Percentiles rank a stretch among this genome's conserved stretches.
Evolutionary conservation across 2,113 vertebrate genomes (phyloP).

Genomic region (Neopipo cinnamomea): DNA sequence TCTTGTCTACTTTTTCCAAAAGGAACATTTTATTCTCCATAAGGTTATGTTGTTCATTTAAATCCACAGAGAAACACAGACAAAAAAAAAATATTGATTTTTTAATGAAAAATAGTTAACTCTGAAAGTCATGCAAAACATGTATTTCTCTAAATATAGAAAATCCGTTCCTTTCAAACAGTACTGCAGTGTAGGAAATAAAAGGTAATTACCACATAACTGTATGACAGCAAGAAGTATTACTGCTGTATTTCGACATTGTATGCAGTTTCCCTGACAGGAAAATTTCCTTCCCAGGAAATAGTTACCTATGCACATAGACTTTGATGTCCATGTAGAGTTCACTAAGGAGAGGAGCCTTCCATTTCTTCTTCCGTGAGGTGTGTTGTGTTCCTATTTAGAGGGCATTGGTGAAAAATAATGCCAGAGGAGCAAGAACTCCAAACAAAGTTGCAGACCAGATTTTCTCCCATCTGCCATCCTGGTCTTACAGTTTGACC

Average conservation of each 20-base stretch:
- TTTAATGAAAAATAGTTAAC: neutral
- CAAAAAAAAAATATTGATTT: neutral
- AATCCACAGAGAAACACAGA: neutral
- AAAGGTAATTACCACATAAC: constrained; percentile 4
- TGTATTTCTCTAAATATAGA: neutral
- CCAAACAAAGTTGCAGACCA: neutral
- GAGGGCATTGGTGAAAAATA: neutral
- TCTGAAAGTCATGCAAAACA: neutral
- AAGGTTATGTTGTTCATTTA: neutral
- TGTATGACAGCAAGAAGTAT: neutral
- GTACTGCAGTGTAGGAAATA: neutral
- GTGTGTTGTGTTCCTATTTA: neutral
- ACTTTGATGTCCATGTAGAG: neutral
- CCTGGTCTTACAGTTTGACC: neutral
- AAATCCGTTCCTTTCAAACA: neutral
- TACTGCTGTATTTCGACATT: neutral
- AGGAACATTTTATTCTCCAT: neutral
- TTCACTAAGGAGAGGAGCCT: neutral
- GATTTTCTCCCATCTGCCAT: neutral
- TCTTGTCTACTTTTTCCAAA: neutral
- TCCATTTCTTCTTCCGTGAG: neutral
- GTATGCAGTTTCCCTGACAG: neutral
- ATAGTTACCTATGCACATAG: neutral
- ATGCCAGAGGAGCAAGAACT: neutral
- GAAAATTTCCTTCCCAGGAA: neutral